Evolutionary conservation across 2,888 invertebrate species (phyloP), one percentile per base, ranked within the genome.

Genomic region (Pseudeuparius sepicola): DNA sequence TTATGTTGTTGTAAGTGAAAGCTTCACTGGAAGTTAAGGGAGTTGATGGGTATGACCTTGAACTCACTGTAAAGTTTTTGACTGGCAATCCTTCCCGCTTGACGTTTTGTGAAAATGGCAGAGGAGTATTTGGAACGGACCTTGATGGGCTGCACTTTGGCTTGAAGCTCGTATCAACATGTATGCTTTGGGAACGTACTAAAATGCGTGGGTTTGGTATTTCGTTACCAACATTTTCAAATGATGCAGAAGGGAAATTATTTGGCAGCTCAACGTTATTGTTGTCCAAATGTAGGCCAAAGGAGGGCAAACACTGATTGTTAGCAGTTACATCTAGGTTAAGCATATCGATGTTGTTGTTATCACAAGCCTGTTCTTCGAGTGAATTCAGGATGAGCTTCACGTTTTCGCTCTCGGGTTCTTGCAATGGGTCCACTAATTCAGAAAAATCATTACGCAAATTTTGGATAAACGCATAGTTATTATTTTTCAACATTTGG

Each of bases 11-110:
- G 36, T 59, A 61, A 20, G 54, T 54, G 42, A 61, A 61, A 2
- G 52, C 46, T 31, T 54, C 49, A 10, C 51, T 51, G 4, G 67
- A 64, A 9, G 64, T 58, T 39, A 74, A 55, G 10, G 85, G 85
- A 11, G 81, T 81, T 2, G 81, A 78, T 14, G 85, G 84, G 60
- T 83, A 82, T 1, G 85, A 85, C 53, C 80, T 76, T 9, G 81
- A 80, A 24, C 64, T 65, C 14, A 13, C 34, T 26, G 46, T 49
- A 24, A 37, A n/a, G 62, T 57, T 47, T 42, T 42, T 46, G 38
- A 44, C 43, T 32, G 43, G 18, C 61, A 63, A 25, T 63, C 26
- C 31, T 11, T 63, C 31, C 60, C 60, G 46, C 64, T 65, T 26
- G 59, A 56, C 31, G 64, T 64, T 47, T 60, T 65, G 51, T 59